Evolutionary conservation across 2,888 invertebrate genomes (phyloP), one percentile per base, ranked within the genome.

Genomic region (Teleogryllus oceanicus): DNA sequence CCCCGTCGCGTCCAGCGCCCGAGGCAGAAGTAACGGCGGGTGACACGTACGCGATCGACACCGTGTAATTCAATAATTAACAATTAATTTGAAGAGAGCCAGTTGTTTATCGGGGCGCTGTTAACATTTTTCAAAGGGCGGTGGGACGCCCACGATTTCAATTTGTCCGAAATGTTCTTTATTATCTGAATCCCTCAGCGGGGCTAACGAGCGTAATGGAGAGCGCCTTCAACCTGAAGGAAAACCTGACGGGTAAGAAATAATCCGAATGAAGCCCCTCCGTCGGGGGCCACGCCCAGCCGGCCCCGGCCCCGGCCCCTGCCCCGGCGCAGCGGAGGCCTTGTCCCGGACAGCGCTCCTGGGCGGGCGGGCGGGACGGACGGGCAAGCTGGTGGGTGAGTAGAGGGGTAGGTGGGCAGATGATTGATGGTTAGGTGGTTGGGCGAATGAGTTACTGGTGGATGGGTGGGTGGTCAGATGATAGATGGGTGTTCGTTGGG

Each of bases 221-320:
- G 62, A 12, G 62, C n/a, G 13, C n/a, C 62, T 62, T 62, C 62
- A 10, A 62, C 62, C 62, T n/a, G 62, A 62, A 18, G 16, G 62
- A 62, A n/a, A 74, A 74, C 74, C 50, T 78, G 77, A 77, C 77
- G 77, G 50, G 77, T 75, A 78, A 21, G 50, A 78, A 62, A 62
- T 62, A 78, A 78, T 78, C 77, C 77, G 16, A 62, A 62, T 62
- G 62, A 62, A 62, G 62, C 62, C n/a, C 62, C 62, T 62, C n/a
- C n/a, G 20, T 75, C 21, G 75, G 62, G 11, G 8, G 76, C 79
- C 79, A 79, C 79, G 74, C 79, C 79, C 77, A 49, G 12, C 13
- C 12, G 49, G 18, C 49, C 49, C 74, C 78, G 76, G 79, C 76
- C 76, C 62, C 24, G 2, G 24, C 24, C 24, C 24, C 79, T 76